These are phyloP conservation scores for Andinoacara biseriatus DNA, from an alignment of 2,113 vertebrate genomes.

Conservation along the genomic window DNA sequence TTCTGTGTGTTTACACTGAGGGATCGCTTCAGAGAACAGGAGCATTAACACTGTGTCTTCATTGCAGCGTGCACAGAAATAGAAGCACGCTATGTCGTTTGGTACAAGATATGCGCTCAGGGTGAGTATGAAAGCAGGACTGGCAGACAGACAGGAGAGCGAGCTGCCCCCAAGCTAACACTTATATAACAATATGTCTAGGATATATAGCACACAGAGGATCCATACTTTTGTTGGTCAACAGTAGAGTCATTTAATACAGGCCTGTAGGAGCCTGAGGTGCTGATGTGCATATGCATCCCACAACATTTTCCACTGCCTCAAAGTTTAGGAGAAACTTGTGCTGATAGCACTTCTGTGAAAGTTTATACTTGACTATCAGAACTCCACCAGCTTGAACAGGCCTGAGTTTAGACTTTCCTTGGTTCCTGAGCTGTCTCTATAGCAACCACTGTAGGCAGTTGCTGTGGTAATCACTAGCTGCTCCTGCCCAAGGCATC, in stretches of 20 bases:
- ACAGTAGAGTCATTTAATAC: conserved; percentile 74
- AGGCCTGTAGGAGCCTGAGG: conserved; percentile 70
- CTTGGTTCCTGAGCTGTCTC: conserved; percentile 76
- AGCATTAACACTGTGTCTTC: conserved; percentile 67
- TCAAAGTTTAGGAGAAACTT: conserved; percentile 71
- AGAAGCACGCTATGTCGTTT: conserved; percentile 65
- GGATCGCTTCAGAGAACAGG: conserved; percentile 54
- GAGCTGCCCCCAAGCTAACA: conserved; percentile 67
- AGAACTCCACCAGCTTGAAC: conserved; percentile 41
- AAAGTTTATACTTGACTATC: conserved; percentile 64
- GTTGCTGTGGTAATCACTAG: conserved; percentile 71
- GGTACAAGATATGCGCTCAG: conserved; percentile 58
- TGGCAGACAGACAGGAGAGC: conserved; percentile 59
- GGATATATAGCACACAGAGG: conserved; percentile 75
- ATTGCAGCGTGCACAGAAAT: conserved; percentile 63
- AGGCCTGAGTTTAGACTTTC: conserved; percentile 62
- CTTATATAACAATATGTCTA: conserved; percentile 75
- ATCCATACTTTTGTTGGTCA: conserved; percentile 74
- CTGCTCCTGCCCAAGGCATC: conserved; percentile 70
- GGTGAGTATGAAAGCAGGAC: conserved; percentile 59
- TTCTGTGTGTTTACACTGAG: conserved; percentile 60
- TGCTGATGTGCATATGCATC: conserved; percentile 77
- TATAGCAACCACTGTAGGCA: conserved; percentile 80
- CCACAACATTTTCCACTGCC: conserved; percentile 72
- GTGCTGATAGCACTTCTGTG: conserved; percentile 70